Evolutionary conservation across 2,797 vertebrate genomes (phyloP).

Genomic region (Lithobates sylvaticus): DNA sequence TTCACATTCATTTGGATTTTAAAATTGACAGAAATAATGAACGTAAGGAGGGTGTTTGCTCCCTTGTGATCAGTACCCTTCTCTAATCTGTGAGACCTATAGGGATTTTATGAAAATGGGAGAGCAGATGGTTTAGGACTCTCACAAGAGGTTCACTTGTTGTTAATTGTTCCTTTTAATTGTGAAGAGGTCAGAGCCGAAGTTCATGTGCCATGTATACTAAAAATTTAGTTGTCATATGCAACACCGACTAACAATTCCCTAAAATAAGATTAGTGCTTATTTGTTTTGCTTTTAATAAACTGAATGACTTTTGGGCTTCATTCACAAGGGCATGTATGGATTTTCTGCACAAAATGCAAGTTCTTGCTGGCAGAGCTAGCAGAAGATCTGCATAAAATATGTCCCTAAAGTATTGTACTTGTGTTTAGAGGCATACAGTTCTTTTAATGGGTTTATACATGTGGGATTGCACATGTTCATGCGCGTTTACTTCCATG

Average conservation of each 20-base stretch:
- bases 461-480: too few species aligned
- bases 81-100: conserved; percentile 35
- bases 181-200: neutral
- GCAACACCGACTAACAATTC: neutral
- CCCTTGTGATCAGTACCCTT: conserved; percentile 36
- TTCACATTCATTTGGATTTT: conserved; percentile 16
- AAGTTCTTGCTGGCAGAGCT: too few species aligned
- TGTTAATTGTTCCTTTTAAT: conserved; percentile 13
- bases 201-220: neutral
- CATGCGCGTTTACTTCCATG: too few species aligned
- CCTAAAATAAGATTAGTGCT: neutral
- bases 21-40: conserved; percentile 24
- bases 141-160: conserved; percentile 6
- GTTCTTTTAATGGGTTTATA: too few species aligned
- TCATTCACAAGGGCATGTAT: too few species aligned
- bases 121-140: conserved; percentile 44
- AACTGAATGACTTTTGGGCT: too few species aligned
- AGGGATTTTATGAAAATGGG: conserved; percentile 18
- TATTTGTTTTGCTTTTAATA: too few species aligned
- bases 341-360: too few species aligned
- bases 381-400: too few species aligned
- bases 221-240: neutral
- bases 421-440: too few species aligned
- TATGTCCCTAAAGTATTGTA: too few species aligned
- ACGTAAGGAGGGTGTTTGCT: neutral